phyloP scores from a whole-genome alignment of 2,888 invertebrate genomes.

The Cynaeus angustus region DNA sequence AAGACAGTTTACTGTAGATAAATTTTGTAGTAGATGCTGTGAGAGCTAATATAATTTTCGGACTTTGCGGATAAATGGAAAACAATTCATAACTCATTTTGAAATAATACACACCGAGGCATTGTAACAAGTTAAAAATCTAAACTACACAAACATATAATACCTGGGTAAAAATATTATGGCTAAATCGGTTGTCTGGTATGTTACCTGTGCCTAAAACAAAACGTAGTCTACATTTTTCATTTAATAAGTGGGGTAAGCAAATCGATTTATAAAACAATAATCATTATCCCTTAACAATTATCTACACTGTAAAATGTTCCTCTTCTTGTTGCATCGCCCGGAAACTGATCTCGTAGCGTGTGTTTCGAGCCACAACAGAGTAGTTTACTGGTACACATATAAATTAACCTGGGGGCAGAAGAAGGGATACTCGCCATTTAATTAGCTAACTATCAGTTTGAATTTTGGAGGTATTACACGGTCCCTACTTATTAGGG shows the following conservation, averaged over 20 bases:
- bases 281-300: conserved; percentile 13
- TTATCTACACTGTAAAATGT: background rate
- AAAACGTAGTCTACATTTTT: background rate
- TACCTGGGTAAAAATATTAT: background rate
- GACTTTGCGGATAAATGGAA: too few relatives aligned
- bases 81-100: too few relatives aligned
- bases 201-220: conserved; percentile 3
- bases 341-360: background rate
- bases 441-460: conserved; percentile 62
- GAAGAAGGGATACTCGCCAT: conserved; percentile 57
- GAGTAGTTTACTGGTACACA: conserved; percentile 21
- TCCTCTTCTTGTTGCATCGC: background rate
- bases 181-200: background rate
- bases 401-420: conserved; percentile 47
- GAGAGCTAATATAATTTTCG: too few relatives aligned
- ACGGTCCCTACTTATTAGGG: conserved; percentile 56
- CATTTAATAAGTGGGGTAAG: conserved; percentile 20
- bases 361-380: conserved; percentile 21
- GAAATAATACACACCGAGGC: too few relatives aligned
- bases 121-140: too few relatives aligned
- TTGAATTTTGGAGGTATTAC: conserved; percentile 55
- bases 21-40: too few relatives aligned
- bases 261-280: conserved; percentile 8
- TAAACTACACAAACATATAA: too few relatives aligned
- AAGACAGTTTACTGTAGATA: too few relatives aligned